phyloP scores from a whole-genome alignment of 2,797 vertebrate genomes.

The Tragelaphus eurycerus region DNA sequence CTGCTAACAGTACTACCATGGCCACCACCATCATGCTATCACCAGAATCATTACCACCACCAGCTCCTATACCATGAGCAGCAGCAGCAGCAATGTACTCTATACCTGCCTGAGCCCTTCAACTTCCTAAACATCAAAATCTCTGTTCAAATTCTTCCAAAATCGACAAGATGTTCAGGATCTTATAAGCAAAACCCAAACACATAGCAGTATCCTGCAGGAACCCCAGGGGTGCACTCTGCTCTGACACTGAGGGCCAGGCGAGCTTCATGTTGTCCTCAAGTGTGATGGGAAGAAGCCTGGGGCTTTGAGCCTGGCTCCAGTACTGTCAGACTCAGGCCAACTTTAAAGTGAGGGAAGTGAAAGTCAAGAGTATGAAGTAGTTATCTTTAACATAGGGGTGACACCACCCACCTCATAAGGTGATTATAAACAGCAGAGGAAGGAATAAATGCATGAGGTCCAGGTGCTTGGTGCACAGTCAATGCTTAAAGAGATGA shows the following conservation, averaged over 20 bases:
- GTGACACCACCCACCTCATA: background rate
- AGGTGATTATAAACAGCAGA: background rate
- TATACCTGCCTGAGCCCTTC: background rate
- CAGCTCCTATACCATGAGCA: accelerated
- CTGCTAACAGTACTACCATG: background rate
- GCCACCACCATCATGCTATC: background rate
- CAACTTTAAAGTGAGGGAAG: background rate
- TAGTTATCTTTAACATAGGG: background rate
- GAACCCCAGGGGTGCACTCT: background rate
- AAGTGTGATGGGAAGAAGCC: background rate
- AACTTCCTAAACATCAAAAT: background rate
- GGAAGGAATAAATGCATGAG: background rate
- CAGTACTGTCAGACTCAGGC: background rate
- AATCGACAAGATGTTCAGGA: background rate
- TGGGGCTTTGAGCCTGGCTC: background rate
- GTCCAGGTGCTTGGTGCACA: no score
- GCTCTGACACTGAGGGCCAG: background rate
- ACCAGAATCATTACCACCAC: no score
- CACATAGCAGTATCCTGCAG: background rate
- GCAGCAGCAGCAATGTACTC: background rate
- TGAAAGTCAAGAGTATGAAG: background rate
- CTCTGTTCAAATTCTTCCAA: background rate
- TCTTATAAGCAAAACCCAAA: background rate
- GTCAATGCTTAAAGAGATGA: background rate
- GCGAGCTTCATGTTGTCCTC: background rate